Conservation (phyloP, 2,888 invertebrate genomes). For the Synergus umbraculus region DNA sequence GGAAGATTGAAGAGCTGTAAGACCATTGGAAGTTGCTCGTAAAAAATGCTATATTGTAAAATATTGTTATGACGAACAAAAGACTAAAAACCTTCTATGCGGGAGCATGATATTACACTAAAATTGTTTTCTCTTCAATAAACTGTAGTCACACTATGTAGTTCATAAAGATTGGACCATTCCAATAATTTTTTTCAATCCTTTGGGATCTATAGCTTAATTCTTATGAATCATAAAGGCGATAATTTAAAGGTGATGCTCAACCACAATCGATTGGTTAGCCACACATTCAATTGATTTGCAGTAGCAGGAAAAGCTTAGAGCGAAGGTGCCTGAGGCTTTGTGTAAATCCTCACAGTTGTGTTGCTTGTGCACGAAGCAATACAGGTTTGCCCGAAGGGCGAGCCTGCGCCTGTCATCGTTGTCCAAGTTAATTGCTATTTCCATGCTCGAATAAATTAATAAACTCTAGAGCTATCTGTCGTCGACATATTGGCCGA, state of each 20-base stretch:
- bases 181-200: too few relatives aligned
- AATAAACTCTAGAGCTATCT: slow-evolving; percentile 72
- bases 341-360: slow-evolving; percentile 49
- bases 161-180: too few relatives aligned
- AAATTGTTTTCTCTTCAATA: too few relatives aligned
- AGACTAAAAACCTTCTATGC: too few relatives aligned
- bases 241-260: neutral
- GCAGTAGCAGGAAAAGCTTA: slow-evolving; percentile 18
- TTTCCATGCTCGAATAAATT: slow-evolving; percentile 77
- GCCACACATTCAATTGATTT: slow-evolving; percentile 27
- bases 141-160: too few relatives aligned
- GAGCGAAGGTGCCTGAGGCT: slow-evolving; percentile 48
- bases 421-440: slow-evolving; percentile 75
- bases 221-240: too few relatives aligned
- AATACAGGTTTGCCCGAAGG: slow-evolving; percentile 69
- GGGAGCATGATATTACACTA: too few relatives aligned
- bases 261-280: neutral
- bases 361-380: slow-evolving; percentile 56
- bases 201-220: too few relatives aligned
- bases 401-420: slow-evolving; percentile 75
- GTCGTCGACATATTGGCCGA: slow-evolving; percentile 63
- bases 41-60: too few relatives aligned
- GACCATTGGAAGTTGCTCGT: too few relatives aligned
- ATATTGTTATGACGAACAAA: too few relatives aligned
- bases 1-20: too few relatives aligned